Conservation (phyloP, 2,113 vertebrate genomes). For the Phasianus colchicus region DNA sequence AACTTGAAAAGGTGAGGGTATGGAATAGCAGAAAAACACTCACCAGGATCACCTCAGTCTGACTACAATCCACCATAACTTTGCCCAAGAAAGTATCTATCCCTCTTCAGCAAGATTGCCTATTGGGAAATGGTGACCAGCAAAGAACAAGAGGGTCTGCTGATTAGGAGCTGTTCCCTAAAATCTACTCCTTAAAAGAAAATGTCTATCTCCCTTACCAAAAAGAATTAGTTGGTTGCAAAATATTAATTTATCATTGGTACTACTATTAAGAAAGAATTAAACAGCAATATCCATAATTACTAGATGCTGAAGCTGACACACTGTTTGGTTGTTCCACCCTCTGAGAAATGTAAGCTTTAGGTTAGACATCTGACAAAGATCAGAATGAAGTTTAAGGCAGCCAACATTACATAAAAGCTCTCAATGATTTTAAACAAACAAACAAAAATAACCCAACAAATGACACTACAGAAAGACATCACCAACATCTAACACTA, state of each 20-base stretch:
- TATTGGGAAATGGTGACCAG: not conserved
- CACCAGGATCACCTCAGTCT: not conserved
- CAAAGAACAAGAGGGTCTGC: not conserved
- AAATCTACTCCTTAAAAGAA: not conserved
- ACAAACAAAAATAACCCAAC: too few relatives aligned
- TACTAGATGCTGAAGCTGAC: not conserved
- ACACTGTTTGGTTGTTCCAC: not conserved
- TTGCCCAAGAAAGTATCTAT: not conserved
- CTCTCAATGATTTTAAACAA: not conserved
- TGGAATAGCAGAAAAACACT: not conserved
- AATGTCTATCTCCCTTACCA: not conserved
- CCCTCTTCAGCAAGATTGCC: not conserved
- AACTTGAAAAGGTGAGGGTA: not conserved
- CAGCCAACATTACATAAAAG: not conserved
- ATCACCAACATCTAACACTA: not conserved
- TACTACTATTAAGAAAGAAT: not conserved
- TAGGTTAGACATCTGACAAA: not conserved
- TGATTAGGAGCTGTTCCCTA: not conserved
- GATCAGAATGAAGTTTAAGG: not conserved
- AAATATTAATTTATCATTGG: not conserved
- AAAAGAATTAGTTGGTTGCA: not conserved
- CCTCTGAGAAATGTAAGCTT: not conserved
- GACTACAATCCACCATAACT: not conserved
- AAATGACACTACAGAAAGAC: not conserved
- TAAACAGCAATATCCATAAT: not conserved